These are phyloP conservation scores for Calcarius lapponicus DNA, from an alignment of 2,797 vertebrate species.

Conservation along the genomic window DNA sequence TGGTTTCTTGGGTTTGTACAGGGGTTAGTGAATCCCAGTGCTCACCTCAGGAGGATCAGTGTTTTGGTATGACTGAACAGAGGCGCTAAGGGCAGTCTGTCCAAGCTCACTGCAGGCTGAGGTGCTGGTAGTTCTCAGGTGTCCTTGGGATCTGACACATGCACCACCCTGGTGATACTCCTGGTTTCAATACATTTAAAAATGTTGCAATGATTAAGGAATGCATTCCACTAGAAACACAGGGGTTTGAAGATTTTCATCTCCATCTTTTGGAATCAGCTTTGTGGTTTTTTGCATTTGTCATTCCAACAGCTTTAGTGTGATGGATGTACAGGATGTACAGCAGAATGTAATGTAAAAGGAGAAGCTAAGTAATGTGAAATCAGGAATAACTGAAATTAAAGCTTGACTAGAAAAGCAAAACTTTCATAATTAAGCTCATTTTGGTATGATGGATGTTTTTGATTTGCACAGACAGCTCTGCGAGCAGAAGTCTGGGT, in stretches of 20 bases:
- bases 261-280: neutral
- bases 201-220: neutral
- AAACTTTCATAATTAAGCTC: constrained; percentile 34
- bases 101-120: neutral
- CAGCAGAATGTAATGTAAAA: neutral
- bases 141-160: neutral
- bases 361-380: neutral
- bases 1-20: neutral
- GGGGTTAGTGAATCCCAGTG: neutral
- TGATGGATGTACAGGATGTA: neutral
- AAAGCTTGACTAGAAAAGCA: constrained; percentile 27
- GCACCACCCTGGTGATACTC: neutral
- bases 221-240: neutral
- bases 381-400: constrained; percentile 31
- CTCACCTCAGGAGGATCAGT: neutral
- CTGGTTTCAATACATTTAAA: neutral
- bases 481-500: constrained; percentile 17
- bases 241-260: neutral
- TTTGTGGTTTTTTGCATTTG: neutral
- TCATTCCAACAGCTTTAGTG: neutral
- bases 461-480: constrained; percentile 38
- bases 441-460: constrained; percentile 14
- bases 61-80: neutral
- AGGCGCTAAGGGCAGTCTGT: neutral
- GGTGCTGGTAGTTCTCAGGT: neutral